These are phyloP conservation scores for Syritta pipiens DNA, from an alignment of 2,888 invertebrate genomes.

Conservation along the genomic window DNA sequence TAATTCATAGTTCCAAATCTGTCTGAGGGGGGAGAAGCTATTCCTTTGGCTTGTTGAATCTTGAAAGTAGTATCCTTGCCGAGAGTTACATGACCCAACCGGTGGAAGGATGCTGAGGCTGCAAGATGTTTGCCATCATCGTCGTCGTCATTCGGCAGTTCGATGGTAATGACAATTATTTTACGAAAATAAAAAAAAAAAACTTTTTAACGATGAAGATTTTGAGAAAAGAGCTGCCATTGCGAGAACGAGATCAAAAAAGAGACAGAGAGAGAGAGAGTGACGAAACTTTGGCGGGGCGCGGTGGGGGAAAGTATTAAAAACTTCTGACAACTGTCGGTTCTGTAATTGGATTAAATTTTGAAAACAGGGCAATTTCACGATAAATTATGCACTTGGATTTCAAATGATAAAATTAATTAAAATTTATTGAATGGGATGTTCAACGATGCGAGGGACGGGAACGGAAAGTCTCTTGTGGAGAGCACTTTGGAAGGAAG, in stretches of 20 bases:
- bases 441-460: no score
- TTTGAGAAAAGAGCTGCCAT: neutral
- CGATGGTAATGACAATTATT: constrained; percentile 45
- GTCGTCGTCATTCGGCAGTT: constrained; percentile 4
- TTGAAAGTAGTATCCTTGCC: no score
- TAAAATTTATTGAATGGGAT: constrained; percentile 53
- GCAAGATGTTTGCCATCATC: neutral
- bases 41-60: no score
- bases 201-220: constrained; percentile 16
- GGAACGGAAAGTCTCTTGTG: no score
- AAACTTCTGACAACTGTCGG: constrained; percentile 62
- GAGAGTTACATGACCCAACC: no score
- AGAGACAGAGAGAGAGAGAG: neutral
- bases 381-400: constrained; percentile 59
- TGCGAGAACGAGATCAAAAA: neutral
- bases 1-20: no score
- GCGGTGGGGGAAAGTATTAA: constrained; percentile 18
- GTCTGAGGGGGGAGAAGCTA: no score
- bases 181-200: no score
- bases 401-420: constrained; percentile 54
- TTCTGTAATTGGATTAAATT: constrained; percentile 66
- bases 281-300: no score
- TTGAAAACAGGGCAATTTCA: constrained; percentile 55
- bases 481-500: no score
- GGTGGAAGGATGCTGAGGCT: no score